phyloP scores from a whole-genome alignment of 2,888 invertebrate species.

The Platycnemis pennipes region DNA sequence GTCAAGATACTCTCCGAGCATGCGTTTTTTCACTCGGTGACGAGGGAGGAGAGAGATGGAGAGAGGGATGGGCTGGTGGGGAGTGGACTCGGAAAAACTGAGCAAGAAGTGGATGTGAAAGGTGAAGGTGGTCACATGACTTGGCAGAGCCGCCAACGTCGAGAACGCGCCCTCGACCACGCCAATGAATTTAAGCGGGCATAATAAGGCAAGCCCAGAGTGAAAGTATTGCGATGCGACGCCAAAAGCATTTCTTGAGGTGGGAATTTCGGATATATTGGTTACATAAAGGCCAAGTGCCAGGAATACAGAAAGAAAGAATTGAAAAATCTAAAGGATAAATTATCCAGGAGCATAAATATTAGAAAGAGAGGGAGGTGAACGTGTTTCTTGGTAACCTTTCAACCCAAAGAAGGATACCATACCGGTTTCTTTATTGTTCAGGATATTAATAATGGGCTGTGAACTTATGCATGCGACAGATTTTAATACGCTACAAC shows the following conservation, averaged over 20 bases:
- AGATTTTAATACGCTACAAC: no score
- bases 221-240: not conserved
- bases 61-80: not conserved
- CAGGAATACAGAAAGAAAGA: not conserved
- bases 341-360: no score
- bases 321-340: not conserved
- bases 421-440: no score
- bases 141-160: not conserved
- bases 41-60: not conserved
- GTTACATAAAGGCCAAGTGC: not conserved
- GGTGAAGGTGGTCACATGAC: not conserved
- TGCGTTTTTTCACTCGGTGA: not conserved
- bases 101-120: not conserved
- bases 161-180: not conserved
- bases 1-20: constrained; percentile 44
- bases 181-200: not conserved
- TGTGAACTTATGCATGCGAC: no score
- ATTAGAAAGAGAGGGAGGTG: no score
- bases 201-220: not conserved
- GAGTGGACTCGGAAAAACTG: not conserved
- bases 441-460: no score
- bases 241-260: not conserved
- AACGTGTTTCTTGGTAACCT: no score
- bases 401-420: no score
- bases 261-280: not conserved